Conservation (phyloP, 2,888 invertebrate species). For the Tetragnatha montana region DNA sequence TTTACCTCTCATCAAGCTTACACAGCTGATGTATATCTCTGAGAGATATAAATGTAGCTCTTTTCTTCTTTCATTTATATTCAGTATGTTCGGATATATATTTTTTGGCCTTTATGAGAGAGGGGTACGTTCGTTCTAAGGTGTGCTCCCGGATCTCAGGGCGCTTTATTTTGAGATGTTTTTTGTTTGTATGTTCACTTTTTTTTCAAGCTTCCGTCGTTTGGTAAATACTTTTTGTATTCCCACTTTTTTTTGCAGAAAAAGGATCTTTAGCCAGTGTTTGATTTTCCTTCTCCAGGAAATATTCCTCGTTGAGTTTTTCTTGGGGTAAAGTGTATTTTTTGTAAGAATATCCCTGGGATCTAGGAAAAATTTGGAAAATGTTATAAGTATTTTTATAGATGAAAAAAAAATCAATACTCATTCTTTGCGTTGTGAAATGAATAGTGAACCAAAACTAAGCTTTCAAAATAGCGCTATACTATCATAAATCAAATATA, state of each 20-base stretch:
- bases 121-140: background rate
- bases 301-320: background rate
- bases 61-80: conserved; percentile 36
- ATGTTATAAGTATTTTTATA: too few relatives aligned
- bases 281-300: background rate
- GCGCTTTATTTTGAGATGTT: conserved; percentile 9
- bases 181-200: background rate
- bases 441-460: too few relatives aligned
- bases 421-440: too few relatives aligned
- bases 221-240: conserved; percentile 6
- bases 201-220: conserved; percentile 33
- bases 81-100: conserved; percentile 42
- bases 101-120: conserved; percentile 22
- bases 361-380: too few relatives aligned
- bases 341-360: background rate
- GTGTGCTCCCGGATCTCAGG: conserved; percentile 29
- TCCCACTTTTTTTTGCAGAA: background rate
- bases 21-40: conserved; percentile 49
- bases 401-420: too few relatives aligned
- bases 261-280: background rate
- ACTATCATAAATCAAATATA: too few relatives aligned
- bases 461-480: too few relatives aligned
- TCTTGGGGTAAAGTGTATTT: background rate
- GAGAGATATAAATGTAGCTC: conserved; percentile 42
- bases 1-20: conserved; percentile 60